phyloP scores from a whole-genome alignment of 2,797 vertebrate species.

The Centroberyx gerrardi region DNA sequence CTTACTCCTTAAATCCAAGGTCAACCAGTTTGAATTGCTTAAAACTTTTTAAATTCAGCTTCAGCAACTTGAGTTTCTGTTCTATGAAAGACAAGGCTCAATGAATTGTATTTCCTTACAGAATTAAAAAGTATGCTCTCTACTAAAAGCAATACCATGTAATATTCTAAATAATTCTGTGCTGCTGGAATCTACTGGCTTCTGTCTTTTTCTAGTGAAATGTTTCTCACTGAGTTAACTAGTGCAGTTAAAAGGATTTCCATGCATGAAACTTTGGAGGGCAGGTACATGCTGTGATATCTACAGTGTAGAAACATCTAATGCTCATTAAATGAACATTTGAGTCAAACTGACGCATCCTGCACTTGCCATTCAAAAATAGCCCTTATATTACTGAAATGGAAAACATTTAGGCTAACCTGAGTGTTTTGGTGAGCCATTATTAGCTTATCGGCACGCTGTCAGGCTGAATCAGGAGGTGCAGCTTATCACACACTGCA shows the following conservation, averaged over 20 bases:
- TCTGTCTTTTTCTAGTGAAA: too few relatives aligned
- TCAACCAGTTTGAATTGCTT: not conserved
- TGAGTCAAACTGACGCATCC: slow-evolving; percentile 25
- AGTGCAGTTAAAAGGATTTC: slow-evolving; percentile 1
- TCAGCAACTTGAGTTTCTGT: not conserved
- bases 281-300: slow-evolving; percentile 1
- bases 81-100: not conserved
- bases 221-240: not conserved
- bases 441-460: slow-evolving; percentile 70
- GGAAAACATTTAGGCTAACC: slow-evolving; percentile 59
- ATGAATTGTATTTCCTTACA: not conserved
- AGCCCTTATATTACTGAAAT: slow-evolving; percentile 47
- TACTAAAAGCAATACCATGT: not conserved
- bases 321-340: slow-evolving; percentile 32
- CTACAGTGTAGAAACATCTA: not conserved
- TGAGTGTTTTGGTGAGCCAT: slow-evolving; percentile 57
- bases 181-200: too few relatives aligned
- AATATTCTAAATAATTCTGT: not conserved
- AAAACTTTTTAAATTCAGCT: not conserved
- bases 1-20: not conserved
- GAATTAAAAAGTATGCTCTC: not conserved
- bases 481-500: slow-evolving; percentile 63
- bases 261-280: not conserved
- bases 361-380: slow-evolving; percentile 32
- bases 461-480: slow-evolving; percentile 71